Evolutionary conservation across 2,888 invertebrate genomes (phyloP).

Genomic region (Nasonia oneida): DNA sequence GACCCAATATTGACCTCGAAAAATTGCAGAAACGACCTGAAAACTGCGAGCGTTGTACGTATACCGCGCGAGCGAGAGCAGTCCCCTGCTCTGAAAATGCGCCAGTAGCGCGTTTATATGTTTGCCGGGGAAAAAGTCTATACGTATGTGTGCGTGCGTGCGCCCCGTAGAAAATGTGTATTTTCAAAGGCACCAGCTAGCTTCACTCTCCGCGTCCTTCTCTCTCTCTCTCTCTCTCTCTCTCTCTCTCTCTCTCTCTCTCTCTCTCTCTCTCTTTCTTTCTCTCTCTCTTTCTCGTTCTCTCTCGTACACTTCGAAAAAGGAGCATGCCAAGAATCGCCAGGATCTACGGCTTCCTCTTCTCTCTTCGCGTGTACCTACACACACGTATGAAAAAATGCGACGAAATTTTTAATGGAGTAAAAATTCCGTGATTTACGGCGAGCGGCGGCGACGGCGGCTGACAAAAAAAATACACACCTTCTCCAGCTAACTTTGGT

Average conservation of each 20-base stretch:
- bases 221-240: too few species aligned
- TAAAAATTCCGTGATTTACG: constrained; percentile 50
- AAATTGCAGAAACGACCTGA: constrained; percentile 60
- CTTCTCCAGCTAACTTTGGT: background rate
- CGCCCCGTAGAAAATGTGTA: constrained; percentile 24
- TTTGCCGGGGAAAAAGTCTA: background rate
- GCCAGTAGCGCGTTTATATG: background rate
- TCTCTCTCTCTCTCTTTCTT: too few species aligned
- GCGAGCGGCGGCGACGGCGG: too few species aligned
- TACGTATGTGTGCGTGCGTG: too few species aligned
- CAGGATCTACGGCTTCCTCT: constrained; percentile 49
- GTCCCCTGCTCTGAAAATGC: too few species aligned
- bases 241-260: constrained; percentile 5
- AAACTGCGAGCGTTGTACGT: constrained; percentile 34
- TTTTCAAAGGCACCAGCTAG: constrained; percentile 62
- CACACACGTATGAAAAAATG: constrained; percentile 33
- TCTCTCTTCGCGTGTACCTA: background rate
- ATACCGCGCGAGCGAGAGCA: too few species aligned
- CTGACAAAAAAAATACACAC: background rate
- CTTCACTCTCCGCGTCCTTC: constrained; percentile 26
- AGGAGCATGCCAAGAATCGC: constrained; percentile 51
- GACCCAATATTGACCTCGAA: constrained; percentile 69
- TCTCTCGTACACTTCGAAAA: constrained; percentile 39
- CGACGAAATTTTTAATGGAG: constrained; percentile 53
- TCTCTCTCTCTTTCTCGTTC: constrained; percentile 12